Conservation (phyloP, 1,140 invertebrate species). For the Papilio helenus region DNA sequence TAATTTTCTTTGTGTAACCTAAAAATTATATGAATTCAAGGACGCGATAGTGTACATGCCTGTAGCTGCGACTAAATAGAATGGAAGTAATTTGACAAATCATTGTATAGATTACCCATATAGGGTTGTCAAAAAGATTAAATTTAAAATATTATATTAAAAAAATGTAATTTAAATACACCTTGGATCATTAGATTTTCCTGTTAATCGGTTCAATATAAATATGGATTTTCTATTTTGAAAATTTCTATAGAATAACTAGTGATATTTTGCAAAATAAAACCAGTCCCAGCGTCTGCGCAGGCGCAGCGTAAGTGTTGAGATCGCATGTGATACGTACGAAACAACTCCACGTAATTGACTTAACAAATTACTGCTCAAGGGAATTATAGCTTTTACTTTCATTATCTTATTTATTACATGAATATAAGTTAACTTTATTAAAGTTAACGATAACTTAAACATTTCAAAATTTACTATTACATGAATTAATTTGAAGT, state of each 20-base stretch:
- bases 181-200: too few species aligned
- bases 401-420: conserved; percentile 16
- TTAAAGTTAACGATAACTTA: not conserved
- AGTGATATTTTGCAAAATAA: not conserved
- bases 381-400: conserved; percentile 17
- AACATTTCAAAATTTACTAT: not conserved
- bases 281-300: not conserved
- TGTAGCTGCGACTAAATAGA: not conserved
- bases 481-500: not conserved
- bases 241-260: not conserved
- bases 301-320: not conserved
- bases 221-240: too few species aligned
- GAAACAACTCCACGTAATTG: not conserved
- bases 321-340: not conserved
- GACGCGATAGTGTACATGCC: not conserved
- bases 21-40: not conserved
- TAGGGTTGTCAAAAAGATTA: not conserved
- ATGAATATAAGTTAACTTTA: not conserved
- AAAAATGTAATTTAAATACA: too few species aligned
- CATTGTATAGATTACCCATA: not conserved
- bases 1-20: not conserved
- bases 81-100: not conserved
- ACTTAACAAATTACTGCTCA: not conserved
- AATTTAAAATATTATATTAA: too few species aligned
- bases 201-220: too few species aligned